Percentiles rank a stretch among this genome's conserved stretches.
These are phyloP conservation scores for Nannospalax galili DNA, from an alignment of 2,113 vertebrate genomes.

Conservation along the genomic window DNA sequence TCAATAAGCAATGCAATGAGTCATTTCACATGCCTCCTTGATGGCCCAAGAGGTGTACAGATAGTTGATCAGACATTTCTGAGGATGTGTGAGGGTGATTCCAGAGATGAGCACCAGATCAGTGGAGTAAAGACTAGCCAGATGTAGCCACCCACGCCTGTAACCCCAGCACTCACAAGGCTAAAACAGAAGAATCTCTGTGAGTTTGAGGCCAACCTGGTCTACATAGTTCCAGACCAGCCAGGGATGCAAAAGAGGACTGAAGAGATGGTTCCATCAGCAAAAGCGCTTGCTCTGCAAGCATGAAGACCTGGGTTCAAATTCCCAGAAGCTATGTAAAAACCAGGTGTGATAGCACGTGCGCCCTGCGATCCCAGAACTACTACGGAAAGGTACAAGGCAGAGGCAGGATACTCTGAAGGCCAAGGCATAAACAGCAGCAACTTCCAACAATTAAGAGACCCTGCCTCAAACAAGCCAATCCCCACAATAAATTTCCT, in stretches of 20 bases:
- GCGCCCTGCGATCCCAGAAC: not conserved
- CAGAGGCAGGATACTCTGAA: not conserved
- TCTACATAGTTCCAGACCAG: not conserved
- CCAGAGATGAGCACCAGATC: not conserved
- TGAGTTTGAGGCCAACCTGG: no score
- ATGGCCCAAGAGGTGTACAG: not conserved
- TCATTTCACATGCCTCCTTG: not conserved
- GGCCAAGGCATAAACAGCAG: not conserved
- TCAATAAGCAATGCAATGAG: not conserved
- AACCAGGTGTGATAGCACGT: not conserved
- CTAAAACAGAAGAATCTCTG: not conserved
- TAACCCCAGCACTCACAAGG: not conserved
- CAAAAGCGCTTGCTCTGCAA: not conserved
- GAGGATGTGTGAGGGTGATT: not conserved
- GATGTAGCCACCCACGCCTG: not conserved
- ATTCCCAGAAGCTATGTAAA: not conserved
- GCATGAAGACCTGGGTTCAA: no score
- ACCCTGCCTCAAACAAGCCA: not conserved
- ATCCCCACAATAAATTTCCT: not conserved
- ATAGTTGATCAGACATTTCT: not conserved
- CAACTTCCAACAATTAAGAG: not conserved
- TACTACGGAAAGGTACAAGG: no score
- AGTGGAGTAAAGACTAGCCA: not conserved
- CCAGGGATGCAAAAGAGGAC: not conserved
- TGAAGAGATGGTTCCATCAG: not conserved